phyloP scores from a whole-genome alignment of 2,888 invertebrate species.

The Melanotus villosus region DNA sequence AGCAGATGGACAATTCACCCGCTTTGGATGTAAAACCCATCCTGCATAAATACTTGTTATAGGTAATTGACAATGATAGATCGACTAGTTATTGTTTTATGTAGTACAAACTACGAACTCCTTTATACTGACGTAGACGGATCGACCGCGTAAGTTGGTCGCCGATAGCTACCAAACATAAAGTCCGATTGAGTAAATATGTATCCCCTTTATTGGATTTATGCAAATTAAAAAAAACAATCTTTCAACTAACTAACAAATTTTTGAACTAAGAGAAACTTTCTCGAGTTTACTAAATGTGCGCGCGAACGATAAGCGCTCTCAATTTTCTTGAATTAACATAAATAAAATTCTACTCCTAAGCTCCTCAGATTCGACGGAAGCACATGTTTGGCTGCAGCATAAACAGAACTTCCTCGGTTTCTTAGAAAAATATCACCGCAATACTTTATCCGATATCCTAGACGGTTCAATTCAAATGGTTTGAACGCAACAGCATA shows the following conservation, averaged over 20 bases:
- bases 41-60: slow-evolving; percentile 62
- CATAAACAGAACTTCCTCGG: no score
- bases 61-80: slow-evolving; percentile 62
- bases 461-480: no score
- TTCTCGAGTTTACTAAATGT: not conserved
- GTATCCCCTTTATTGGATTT: slow-evolving; percentile 53
- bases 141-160: slow-evolving; percentile 47
- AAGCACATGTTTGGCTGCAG: no score
- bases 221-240: slow-evolving; percentile 51
- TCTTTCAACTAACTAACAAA: slow-evolving; percentile 13
- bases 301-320: not conserved
- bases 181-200: slow-evolving; percentile 52
- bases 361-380: no score
- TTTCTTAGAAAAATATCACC: no score
- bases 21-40: slow-evolving; percentile 59
- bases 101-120: slow-evolving; percentile 61
- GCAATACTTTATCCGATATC: no score
- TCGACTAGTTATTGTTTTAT: slow-evolving; percentile 60
- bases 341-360: not conserved
- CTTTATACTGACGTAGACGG: slow-evolving; percentile 58
- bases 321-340: not conserved
- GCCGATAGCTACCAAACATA: slow-evolving; percentile 48
- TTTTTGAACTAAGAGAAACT: not conserved
- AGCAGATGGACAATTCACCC: slow-evolving; percentile 59
- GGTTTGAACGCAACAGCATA: no score